Conservation (phyloP, 2,797 vertebrate species). For the Acanthornis magna region DNA sequence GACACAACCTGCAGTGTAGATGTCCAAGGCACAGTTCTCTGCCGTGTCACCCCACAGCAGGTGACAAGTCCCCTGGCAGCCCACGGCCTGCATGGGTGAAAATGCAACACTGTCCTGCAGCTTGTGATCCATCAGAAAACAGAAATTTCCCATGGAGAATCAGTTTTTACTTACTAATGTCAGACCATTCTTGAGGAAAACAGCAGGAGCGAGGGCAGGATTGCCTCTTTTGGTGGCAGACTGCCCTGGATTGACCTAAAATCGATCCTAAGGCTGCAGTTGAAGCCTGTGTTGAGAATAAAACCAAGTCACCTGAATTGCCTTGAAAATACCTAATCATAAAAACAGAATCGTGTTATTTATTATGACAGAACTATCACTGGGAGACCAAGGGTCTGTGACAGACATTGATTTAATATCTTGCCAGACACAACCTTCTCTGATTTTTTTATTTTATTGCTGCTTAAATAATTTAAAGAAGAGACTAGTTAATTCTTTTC, state of each 20-base stretch:
- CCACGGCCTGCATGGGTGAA: neutral
- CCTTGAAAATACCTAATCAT: neutral
- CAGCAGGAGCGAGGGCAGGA: neutral
- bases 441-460: neutral
- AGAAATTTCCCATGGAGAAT: neutral
- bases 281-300: neutral
- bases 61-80: neutral
- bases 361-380: neutral
- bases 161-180: neutral
- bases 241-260: neutral
- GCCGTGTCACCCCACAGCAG: neutral
- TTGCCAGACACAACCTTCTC: neutral
- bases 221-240: neutral
- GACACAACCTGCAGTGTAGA: neutral
- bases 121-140: neutral
- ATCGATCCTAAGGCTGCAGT: neutral
- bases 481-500: constrained; percentile 5
- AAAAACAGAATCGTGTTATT: neutral
- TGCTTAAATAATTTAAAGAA: constrained; percentile 16
- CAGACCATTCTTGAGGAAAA: neutral
- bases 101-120: fast-evolving
- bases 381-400: neutral
- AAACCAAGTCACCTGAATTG: neutral
- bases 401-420: neutral
- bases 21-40: neutral